Conservation (phyloP, 2,113 vertebrate genomes). For the Pluvianellus socialis region DNA sequence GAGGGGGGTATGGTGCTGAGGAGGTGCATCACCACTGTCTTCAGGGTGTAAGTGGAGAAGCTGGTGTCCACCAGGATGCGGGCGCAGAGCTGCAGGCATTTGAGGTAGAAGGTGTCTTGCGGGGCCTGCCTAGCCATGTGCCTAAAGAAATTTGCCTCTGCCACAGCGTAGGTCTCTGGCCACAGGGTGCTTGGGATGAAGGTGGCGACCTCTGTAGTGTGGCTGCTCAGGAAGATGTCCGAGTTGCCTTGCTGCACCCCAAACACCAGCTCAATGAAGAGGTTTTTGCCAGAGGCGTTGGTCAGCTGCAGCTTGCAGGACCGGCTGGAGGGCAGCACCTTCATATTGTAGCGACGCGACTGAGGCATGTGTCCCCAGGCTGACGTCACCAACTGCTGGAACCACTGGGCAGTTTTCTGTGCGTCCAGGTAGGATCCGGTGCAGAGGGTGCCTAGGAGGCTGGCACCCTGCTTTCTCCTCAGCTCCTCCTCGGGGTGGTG, state of each 20-base stretch:
- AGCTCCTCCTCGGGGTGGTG: neutral
- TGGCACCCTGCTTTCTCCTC: neutral
- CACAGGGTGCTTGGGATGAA: neutral
- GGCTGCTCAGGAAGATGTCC: too few species aligned
- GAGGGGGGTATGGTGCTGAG: neutral
- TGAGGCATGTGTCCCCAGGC: neutral
- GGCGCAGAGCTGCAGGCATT: too few species aligned
- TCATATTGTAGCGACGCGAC: neutral
- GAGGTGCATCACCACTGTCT: neutral
- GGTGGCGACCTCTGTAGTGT: too few species aligned
- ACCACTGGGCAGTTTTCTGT: neutral
- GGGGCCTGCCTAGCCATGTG: neutral
- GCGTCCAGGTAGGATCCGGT: neutral
- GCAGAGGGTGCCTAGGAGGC: neutral
- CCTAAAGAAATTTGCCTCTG: neutral
- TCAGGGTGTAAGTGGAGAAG: too few species aligned
- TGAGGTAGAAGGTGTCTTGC: too few species aligned
- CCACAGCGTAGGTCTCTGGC: neutral
- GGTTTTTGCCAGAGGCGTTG: too few species aligned
- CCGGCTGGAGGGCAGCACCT: too few species aligned
- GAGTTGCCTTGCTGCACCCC: too few species aligned
- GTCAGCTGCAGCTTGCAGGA: too few species aligned
- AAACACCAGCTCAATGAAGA: too few species aligned
- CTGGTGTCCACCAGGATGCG: too few species aligned
- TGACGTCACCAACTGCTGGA: fast-evolving